phyloP scores from a whole-genome alignment of 2,113 vertebrate genomes.

The Paradoxurus hermaphroditus region DNA sequence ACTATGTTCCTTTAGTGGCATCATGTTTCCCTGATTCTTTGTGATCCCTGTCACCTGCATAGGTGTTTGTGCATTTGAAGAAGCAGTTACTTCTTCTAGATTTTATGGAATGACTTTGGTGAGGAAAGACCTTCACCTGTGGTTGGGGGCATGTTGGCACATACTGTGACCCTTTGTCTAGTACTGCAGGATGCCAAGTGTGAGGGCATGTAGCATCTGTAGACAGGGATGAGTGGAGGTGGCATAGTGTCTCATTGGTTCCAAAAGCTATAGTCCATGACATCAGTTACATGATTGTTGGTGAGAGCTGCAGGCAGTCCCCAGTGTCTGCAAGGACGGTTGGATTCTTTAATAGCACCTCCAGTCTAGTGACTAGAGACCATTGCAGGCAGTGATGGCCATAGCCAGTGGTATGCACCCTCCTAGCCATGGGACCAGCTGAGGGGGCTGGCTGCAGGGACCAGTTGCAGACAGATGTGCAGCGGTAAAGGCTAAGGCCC shows the following conservation, averaged over 20 bases:
- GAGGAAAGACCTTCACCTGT: not conserved
- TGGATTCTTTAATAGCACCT: not conserved
- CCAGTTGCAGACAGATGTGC: not conserved
- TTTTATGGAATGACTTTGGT: not conserved
- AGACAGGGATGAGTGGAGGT: not conserved
- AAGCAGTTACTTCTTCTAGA: not conserved
- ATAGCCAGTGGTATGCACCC: not conserved
- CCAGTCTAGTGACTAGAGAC: not conserved
- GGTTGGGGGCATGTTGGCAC: not conserved
- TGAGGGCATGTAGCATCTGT: not conserved
- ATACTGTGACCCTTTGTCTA: not conserved
- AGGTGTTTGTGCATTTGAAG: not conserved
- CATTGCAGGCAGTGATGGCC: not conserved
- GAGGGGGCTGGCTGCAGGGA: not conserved
- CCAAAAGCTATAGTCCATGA: not conserved
- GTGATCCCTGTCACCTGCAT: not conserved
- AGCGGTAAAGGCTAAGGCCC: not conserved
- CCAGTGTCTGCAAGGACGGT: not conserved
- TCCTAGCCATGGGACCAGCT: not conserved
- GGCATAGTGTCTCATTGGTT: not conserved
- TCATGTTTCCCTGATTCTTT: not conserved
- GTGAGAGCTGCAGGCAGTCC: not conserved
- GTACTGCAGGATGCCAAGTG: not conserved
- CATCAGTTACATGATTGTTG: not conserved
- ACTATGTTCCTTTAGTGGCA: not conserved